These are phyloP conservation scores for Streptopelia turtur DNA, from an alignment of 2,797 vertebrate genomes.

Conservation along the genomic window DNA sequence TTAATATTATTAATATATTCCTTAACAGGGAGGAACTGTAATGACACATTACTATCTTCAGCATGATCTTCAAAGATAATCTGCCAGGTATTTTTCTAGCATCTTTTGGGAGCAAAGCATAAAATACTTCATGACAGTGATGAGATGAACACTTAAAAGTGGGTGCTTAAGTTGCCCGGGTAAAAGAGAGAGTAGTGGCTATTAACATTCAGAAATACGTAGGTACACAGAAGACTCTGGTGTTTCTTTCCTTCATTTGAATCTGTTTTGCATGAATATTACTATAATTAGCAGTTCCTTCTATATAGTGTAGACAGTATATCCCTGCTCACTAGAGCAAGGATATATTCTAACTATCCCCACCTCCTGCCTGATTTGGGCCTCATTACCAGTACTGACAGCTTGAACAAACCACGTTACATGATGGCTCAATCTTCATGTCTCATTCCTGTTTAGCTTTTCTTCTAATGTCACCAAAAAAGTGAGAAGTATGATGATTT, in stretches of 20 bases:
- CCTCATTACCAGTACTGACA: background rate
- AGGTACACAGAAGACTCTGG: background rate
- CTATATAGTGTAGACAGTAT: fast-evolving
- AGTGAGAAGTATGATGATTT: background rate
- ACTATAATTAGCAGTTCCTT: background rate
- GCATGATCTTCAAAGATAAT: background rate
- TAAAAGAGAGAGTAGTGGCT: background rate
- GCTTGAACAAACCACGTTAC: background rate
- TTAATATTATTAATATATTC: background rate
- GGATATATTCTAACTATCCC: background rate
- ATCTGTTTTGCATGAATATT: background rate
- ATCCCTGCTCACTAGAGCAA: background rate
- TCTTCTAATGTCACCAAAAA: background rate
- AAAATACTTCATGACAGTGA: background rate
- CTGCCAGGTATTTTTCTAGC: background rate
- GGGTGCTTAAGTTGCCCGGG: background rate
- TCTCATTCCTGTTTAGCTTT: background rate
- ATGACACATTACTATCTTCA: background rate
- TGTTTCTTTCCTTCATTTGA: background rate
- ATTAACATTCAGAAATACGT: background rate
- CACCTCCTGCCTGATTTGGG: background rate
- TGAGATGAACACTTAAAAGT: background rate
- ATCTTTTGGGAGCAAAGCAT: background rate
- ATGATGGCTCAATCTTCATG: background rate
- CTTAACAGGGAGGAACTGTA: background rate